These are phyloP conservation scores for Corvus cornix DNA, from an alignment of 2,113 vertebrate species.

Conservation along the genomic window DNA sequence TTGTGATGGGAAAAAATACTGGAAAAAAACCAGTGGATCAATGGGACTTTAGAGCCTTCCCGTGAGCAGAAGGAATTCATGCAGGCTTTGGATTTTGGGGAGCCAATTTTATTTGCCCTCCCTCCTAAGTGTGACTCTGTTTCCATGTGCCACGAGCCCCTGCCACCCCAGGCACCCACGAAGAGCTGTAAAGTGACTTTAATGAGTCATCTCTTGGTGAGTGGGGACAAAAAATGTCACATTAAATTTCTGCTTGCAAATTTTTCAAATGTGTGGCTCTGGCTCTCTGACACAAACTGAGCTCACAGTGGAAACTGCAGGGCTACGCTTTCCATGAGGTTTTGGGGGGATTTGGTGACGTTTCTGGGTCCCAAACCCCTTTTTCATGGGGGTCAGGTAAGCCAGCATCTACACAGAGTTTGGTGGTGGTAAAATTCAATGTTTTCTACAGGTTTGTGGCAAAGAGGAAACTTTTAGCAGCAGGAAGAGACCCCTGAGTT, in stretches of 20 bases:
- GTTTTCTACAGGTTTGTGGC: neutral
- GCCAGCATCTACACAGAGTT: neutral
- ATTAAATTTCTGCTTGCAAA: conserved; percentile 15
- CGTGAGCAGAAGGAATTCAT: neutral
- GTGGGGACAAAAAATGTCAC: neutral
- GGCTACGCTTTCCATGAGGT: neutral
- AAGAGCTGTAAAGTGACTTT: neutral
- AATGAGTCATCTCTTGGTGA: conserved; percentile 1
- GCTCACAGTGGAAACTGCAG: neutral
- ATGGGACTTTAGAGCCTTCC: neutral
- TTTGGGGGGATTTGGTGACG: neutral
- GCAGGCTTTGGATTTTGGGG: neutral
- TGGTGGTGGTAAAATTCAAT: neutral
- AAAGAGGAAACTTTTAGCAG: neutral
- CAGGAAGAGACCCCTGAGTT: neutral
- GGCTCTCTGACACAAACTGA: neutral
- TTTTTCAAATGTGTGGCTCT: neutral
- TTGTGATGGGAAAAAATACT: neutral
- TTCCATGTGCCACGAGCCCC: neutral
- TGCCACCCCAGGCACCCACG: neutral
- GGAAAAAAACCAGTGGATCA: neutral
- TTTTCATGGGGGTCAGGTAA: neutral
- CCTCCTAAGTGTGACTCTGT: neutral
- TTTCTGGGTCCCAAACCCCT: neutral
- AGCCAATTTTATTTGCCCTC: neutral